Conservation (phyloP, 2,797 vertebrate genomes). For the Agapornis canus region DNA sequence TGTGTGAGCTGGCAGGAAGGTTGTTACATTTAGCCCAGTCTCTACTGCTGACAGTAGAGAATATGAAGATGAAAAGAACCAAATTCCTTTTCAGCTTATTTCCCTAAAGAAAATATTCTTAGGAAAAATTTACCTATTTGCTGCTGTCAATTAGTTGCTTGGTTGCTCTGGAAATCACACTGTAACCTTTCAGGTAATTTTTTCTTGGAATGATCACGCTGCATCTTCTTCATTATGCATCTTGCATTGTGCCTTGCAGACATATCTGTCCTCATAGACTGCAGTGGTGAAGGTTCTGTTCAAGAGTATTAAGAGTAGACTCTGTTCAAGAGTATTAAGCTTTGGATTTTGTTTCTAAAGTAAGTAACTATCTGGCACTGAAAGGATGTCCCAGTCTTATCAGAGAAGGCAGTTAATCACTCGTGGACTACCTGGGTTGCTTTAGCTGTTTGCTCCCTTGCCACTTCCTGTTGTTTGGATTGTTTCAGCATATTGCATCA, state of each 20-base stretch:
- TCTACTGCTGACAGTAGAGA: neutral
- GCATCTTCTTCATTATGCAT: neutral
- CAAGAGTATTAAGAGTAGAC: neutral
- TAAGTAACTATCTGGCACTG: neutral
- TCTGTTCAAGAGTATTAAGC: neutral
- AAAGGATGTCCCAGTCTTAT: neutral
- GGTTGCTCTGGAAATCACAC: neutral
- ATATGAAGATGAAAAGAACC: neutral
- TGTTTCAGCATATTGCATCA: conserved; percentile 24
- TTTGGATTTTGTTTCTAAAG: neutral
- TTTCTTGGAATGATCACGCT: neutral
- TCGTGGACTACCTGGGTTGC: neutral
- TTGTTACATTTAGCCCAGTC: neutral
- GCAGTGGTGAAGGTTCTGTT: neutral
- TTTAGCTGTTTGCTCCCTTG: neutral
- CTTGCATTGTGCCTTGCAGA: neutral
- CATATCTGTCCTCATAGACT: neutral
- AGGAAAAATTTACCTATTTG: neutral
- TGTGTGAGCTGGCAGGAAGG: neutral
- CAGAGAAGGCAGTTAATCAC: neutral
- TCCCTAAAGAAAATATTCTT: neutral
- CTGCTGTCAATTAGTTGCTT: neutral
- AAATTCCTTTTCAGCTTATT: neutral
- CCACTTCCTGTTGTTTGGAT: neutral
- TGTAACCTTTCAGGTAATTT: neutral